These are phyloP conservation scores for Dione vanillae DNA, from an alignment of 2,888 invertebrate species.

Conservation along the genomic window DNA sequence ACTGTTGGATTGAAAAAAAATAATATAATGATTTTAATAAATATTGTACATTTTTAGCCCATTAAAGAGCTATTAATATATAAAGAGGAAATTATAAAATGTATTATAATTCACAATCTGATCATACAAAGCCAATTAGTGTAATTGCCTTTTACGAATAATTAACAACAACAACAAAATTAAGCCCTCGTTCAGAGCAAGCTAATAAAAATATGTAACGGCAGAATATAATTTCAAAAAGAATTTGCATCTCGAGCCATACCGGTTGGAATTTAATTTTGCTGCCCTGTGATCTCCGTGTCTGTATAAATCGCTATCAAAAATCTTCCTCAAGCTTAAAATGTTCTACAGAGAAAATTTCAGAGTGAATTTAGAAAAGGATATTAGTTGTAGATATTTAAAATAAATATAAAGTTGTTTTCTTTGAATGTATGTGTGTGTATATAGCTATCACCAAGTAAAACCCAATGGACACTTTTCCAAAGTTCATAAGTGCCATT, in stretches of 20 bases:
- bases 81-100: neutral
- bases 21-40: neutral
- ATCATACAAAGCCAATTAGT: slow-evolving; percentile 24
- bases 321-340: slow-evolving; percentile 43
- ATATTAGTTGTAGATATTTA: slow-evolving; percentile 1
- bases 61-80: slow-evolving; percentile 11
- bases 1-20: neutral
- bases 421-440: no score
- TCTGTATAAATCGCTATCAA: slow-evolving; percentile 50
- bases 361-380: neutral
- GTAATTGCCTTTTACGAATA: slow-evolving; percentile 19
- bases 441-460: no score
- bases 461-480: no score
- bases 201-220: slow-evolving; percentile 42
- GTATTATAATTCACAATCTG: slow-evolving; percentile 12
- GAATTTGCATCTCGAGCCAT: slow-evolving; percentile 38
- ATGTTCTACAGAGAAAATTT: slow-evolving; percentile 44
- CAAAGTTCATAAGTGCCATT: no score
- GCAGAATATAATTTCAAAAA: slow-evolving; percentile 51
- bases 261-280: slow-evolving; percentile 55
- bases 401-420: no score
- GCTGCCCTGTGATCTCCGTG: slow-evolving; percentile 51
- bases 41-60: neutral
- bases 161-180: slow-evolving; percentile 21
- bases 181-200: slow-evolving; percentile 13